Base-by-base conservation (phyloP, 2,888 invertebrate genomes). In the Ophonus ardosiacus region DNA sequence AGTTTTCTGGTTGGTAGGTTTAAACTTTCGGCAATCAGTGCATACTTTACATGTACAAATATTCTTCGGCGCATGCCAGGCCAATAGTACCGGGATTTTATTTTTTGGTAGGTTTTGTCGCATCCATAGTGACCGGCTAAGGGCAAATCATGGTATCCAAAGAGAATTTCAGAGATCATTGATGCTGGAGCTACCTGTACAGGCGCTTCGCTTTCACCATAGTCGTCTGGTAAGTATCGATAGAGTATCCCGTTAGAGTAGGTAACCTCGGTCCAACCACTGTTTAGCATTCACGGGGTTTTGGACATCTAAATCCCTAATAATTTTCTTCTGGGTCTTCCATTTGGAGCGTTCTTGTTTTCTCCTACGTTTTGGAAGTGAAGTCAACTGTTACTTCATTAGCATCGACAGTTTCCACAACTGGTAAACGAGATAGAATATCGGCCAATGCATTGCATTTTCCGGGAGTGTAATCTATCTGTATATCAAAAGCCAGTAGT, bases 101-200 rank as follows among this genome's bases (percentile, higher is more conserved):
- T 24, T 8, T n/a, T 21, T 0, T 24, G 18, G 7, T 24, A 65
- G 90, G 0, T 86, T 57, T 0, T 88, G 88, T 3, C 81, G 1
- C 0, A 88, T 86, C 7, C 85, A 68, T 85, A 90, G 88, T 92
- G 92, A 91, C 0, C 88, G 7, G 0, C 92, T 91, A 79, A 92
- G 91, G 17, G 90, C 86, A 88, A 91, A 91, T 87, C 92, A 92
- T 89, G 89, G 21, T 87, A 88, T 6, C 31, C 86, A 0, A 13
- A 17, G 18, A 88, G 40, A 3, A 88, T 68, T 7, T 86, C 80
- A 1, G 59, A 5, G n/a, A 59, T 17, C 17, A 5, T n/a, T 8
- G n/a, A 15, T 1, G 59, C 31, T 0, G 88, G 88, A 0, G 86
- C 83, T 0, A 86, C 86, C 5, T 85, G 68, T 63, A 86, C 86